Conservation (phyloP, 2,888 invertebrate species). For the Oligia fasciuncula region DNA sequence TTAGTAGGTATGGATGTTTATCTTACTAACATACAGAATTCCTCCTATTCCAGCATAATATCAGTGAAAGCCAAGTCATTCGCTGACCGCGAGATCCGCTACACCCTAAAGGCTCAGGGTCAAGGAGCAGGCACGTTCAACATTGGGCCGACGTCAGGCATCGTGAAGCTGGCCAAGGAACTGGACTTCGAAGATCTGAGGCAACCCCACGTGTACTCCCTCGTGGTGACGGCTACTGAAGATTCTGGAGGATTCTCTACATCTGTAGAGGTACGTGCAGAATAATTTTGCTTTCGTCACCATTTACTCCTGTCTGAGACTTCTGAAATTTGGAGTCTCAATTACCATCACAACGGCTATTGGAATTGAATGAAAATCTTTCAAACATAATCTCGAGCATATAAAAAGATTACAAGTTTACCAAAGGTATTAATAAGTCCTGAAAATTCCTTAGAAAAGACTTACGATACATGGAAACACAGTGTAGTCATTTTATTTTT, state of each 20-base stretch:
- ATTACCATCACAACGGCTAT: too few species aligned
- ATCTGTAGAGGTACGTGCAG: conserved; percentile 94
- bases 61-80: conserved; percentile 99
- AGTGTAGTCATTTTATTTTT: conserved; percentile 17
- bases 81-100: conserved; percentile 98
- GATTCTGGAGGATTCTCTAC: conserved; percentile 99
- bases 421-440: not conserved
- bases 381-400: not conserved
- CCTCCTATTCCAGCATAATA: conserved; percentile 93
- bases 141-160: conserved; percentile 97
- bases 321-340: not conserved
- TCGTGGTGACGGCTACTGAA: conserved; percentile 98
- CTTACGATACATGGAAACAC: not conserved
- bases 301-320: not conserved
- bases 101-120: conserved; percentile 97
- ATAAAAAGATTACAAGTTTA: not conserved
- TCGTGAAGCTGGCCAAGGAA: conserved; percentile 98
- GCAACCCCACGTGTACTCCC: conserved; percentile 97
- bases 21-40: conserved; percentile 1
- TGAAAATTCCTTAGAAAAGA: not conserved
- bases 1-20: not conserved
- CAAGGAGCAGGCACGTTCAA: conserved; percentile 98
- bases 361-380: not conserved
- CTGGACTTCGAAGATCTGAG: conserved; percentile 98
- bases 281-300: not conserved